phyloP scores from a whole-genome alignment of 1,140 invertebrate genomes.

The Sitobion miscanthi region DNA sequence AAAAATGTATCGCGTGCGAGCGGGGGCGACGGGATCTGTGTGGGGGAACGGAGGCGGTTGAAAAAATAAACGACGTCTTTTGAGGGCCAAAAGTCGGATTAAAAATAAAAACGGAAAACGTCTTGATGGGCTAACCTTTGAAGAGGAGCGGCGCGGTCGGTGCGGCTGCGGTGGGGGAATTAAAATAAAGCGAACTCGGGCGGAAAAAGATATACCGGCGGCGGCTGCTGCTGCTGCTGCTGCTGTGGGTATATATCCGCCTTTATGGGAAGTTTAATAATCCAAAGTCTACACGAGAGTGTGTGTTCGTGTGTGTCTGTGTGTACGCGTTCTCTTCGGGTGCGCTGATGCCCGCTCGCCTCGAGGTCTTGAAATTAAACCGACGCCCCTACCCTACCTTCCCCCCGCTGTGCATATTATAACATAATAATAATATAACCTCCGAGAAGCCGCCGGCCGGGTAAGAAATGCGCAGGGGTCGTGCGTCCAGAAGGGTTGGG shows the following conservation, averaged over 20 bases:
- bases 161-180: neutral
- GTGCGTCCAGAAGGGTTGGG: neutral
- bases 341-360: neutral
- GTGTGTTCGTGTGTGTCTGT: neutral
- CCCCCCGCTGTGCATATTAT: neutral
- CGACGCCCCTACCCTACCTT: neutral
- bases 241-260: neutral
- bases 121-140: neutral
- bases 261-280: constrained; percentile 48
- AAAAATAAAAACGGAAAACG: constrained; percentile 42
- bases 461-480: neutral
- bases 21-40: neutral
- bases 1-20: neutral
- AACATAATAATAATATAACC: constrained; percentile 25
- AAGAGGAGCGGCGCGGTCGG: neutral
- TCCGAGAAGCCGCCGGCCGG: neutral
- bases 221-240: neutral
- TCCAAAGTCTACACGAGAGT: neutral
- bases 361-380: constrained; percentile 46
- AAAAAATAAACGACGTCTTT: constrained; percentile 40
- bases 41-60: neutral
- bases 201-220: constrained; percentile 21
- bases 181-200: constrained; percentile 14
- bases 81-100: constrained; percentile 44
- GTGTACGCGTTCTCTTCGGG: neutral